These are phyloP conservation scores for Acanthurus tractus DNA, from an alignment of 2,797 vertebrate genomes.

Conservation along the genomic window DNA sequence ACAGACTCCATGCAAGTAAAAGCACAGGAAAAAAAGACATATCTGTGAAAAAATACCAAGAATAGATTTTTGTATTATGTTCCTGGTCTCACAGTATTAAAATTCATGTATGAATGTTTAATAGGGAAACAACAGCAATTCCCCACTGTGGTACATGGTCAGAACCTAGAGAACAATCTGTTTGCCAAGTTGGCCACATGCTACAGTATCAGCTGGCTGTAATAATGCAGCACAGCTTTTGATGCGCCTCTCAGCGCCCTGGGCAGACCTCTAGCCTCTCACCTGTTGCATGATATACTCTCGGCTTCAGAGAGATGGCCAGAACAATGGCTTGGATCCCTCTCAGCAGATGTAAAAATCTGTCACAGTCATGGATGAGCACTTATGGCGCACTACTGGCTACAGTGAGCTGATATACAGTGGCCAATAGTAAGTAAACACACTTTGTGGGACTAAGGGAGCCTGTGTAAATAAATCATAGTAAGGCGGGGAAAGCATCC, in stretches of 20 bases:
- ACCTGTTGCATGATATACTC: slow-evolving; percentile 39
- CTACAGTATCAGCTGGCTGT: slow-evolving; percentile 24
- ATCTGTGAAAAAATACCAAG: not conserved
- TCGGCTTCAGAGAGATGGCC: slow-evolving; percentile 59
- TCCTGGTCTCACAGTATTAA: not conserved
- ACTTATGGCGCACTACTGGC: slow-evolving; percentile 12
- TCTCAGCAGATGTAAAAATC: slow-evolving; percentile 54
- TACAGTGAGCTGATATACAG: slow-evolving; percentile 16
- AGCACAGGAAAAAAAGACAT: not conserved
- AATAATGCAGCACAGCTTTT: slow-evolving; percentile 42
- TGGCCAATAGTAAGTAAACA: slow-evolving; percentile 20
- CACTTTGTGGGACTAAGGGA: slow-evolving; percentile 7
- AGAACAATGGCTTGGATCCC: slow-evolving; percentile 41
- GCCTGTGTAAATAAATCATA: slow-evolving; percentile 36
- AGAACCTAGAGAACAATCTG: not conserved
- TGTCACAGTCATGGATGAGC: slow-evolving; percentile 44
- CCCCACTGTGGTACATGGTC: not conserved
- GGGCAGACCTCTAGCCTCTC: slow-evolving; percentile 41
- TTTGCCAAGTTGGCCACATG: not conserved
- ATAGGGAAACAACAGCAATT: slow-evolving; percentile 3
- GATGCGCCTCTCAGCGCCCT: slow-evolving; percentile 36
- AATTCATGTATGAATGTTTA: not conserved
- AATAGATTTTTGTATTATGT: slow-evolving; percentile 7
- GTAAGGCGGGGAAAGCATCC: slow-evolving; percentile 12
- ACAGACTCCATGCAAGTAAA: not conserved